Base-by-base conservation (phyloP, 2,888 invertebrate species). In the Holacanthella duospinosa region DNA sequence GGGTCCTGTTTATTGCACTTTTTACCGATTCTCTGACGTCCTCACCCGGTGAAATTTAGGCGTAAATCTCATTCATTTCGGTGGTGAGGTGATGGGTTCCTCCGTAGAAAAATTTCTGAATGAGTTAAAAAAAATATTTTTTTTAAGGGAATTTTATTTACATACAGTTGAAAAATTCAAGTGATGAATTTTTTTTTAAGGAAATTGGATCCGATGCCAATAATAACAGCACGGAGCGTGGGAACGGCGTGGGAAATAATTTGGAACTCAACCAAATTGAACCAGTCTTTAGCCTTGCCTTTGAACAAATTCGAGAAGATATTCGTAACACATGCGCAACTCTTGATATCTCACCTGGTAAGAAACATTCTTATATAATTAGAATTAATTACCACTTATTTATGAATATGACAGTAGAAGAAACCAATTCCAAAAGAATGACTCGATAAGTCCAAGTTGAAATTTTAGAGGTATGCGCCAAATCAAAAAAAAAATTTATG, bases 331-430 rank as follows among this genome's bases (percentile, higher is more conserved):
- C 90, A 12, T 92, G 91, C 79, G 85, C 85, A 61, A 85, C 87
- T 73, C 83, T 92, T 75, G 88, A 88, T 78, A 92, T 93, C 79
- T 88, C 91, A 77, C 86, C 88, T 79, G 91, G 92, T 92, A 78
- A 85, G 85, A 81, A 3, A 24, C 56, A 56, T 56, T 19, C 6
- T 56, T 56, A 36, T 36, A 12, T 36, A 36, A 12, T 16, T 12
- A 36, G 36, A n/a, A n/a, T n/a, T n/a, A n/a, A n/a, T n/a, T n/a
- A n/a, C n/a, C n/a, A n/a, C n/a, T n/a, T n/a, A n/a, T n/a, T n/a
- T n/a, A n/a, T n/a, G n/a, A n/a, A n/a, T n/a, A n/a, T n/a, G n/a
- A n/a, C n/a, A n/a, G n/a, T n/a, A n/a, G n/a, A n/a, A n/a, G n/a
- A n/a, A n/a, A n/a, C n/a, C n/a, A n/a, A n/a, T n/a, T n/a, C 36